Base-by-base conservation (phyloP, 2,797 vertebrate genomes). In the Phaenicophaeus curvirostris region DNA sequence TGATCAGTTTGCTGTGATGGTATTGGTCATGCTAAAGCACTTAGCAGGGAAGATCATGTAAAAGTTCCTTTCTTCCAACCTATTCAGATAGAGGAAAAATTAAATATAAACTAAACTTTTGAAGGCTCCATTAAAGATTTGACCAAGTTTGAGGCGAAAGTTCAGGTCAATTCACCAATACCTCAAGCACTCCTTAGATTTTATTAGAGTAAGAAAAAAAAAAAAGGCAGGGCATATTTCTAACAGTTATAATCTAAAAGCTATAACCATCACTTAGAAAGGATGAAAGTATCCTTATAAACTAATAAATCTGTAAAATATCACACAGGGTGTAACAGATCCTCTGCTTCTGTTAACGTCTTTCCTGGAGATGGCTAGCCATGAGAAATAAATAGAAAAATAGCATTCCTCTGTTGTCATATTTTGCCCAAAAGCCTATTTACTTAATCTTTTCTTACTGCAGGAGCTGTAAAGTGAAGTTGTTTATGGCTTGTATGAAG, bases 361-460 rank as follows among this genome's bases (percentile, higher is more conserved):
- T 59, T 89, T 91, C 55, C 82, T 75, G 84, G 93, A 89, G 28
- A 78, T 84, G 37, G 54, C 42, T 66, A 75, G 30, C 42, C 35
- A 66, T 48, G 69, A 62, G 48, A 89, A 94, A 89, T 78, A 87
- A 92, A 91, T 53, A 77, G 90, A 44, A 89, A 87, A 94, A 66
- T 35, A 9, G 3, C 51, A 88, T 85, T 89, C 75, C 58, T 85
- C 28, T 89, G 39, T 71, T 88, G 24, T 67, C 80, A 35, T 89
- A 90, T 95, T 95, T 94, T 96, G 94, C 90, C 62, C 82, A 89
- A 13, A 84, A 89, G 37, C 46, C 78, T 93, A 67, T 95, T 85
- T 89, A 72, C 51, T 87, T 90, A 79, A 83, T 89, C 94, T 93
- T 95, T 97, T 95, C 91, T 96, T 94, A 84, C 74, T 85, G 75